phyloP scores from a whole-genome alignment of 1,140 invertebrate genomes.

The Ruditapes philippinarum region DNA sequence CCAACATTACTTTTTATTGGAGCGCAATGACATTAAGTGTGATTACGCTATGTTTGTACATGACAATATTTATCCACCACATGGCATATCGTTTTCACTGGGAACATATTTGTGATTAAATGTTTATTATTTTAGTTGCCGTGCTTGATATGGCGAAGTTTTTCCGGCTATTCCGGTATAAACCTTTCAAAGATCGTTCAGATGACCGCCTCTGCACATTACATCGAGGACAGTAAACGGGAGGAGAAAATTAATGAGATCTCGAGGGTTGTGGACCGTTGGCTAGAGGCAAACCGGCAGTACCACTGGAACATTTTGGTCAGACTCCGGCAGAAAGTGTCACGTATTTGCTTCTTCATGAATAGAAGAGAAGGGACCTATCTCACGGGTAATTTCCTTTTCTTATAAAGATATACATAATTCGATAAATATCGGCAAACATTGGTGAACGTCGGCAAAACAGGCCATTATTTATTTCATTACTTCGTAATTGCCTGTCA shows the following conservation, averaged over 20 bases:
- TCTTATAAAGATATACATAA: no score
- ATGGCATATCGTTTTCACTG: no score
- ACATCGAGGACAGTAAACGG: constrained; percentile 61
- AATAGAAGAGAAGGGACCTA: constrained; percentile 85
- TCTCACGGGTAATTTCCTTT: constrained; percentile 33
- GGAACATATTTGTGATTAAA: no score
- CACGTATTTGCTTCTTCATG: constrained; percentile 77
- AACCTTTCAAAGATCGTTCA: constrained; percentile 75
- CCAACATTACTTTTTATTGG: no score
- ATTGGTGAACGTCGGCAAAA: no score
- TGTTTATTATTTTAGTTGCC: constrained; percentile 78
- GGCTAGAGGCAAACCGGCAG: constrained; percentile 61
- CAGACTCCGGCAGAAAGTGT: constrained; percentile 35
- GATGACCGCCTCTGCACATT: constrained; percentile 65
- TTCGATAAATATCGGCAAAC: no score
- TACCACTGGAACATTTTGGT: constrained; percentile 86
- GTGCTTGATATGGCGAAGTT: constrained; percentile 85
- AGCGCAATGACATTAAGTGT: no score
- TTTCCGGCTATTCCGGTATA: constrained; percentile 71
- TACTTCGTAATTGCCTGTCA: no score
- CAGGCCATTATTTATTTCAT: no score
- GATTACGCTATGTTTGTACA: no score
- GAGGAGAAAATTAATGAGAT: constrained; percentile 67
- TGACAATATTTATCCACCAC: no score
- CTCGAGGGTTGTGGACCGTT: constrained; percentile 67